Base-by-base conservation (phyloP, 2,113 vertebrate genomes). In the Motacilla tschutschensis region DNA sequence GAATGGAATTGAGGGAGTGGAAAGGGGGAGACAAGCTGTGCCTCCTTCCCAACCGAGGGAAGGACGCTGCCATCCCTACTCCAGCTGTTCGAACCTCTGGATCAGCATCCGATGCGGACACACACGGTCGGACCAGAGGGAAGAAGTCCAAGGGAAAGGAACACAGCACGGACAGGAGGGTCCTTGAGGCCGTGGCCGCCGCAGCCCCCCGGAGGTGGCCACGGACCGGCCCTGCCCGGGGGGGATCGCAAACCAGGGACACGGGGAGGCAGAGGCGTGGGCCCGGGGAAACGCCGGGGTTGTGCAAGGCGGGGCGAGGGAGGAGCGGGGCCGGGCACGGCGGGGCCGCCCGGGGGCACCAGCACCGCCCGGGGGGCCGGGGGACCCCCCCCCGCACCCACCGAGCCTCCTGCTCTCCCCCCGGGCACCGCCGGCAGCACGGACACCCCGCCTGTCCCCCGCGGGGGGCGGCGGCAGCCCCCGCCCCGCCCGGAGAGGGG, bases 21-120 rank as follows among this genome's bases (percentile, higher is more conserved):
- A 51, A 16, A 60, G 2, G 15, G 31, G 38, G 17, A 41, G 2
- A 22, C 70, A 47, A 51, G 11, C 58, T 31, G 57, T 6, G 24
- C 17, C 14, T 33, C 5, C 15, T 36, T 31, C 35, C 60, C 44
- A 17, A 28, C 46, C 17, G 9, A 40, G 24, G 3, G 33, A 33
- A 38, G 16, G 33, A 57, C 84, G 72, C 84, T 57, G 55, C 47
- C 35, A 29, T 7, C 47, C 38, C 43, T 14, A 1, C 31, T 41
- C 59, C 10, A 3, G 33, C 50, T 48, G 9, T 48, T 60, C 54
- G 38, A 57, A 33, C 67, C 46, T 40, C 64, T 5, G 50, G 50
- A 51, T 41, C 64, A 2, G 7, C 58, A 62, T 9, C 36, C 3
- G 2, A 9, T 8, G 17, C 0, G 3, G 60, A 8, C 17, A 29